Conservation (phyloP, 2,888 invertebrate genomes). For the Netelia fuscicornis region DNA sequence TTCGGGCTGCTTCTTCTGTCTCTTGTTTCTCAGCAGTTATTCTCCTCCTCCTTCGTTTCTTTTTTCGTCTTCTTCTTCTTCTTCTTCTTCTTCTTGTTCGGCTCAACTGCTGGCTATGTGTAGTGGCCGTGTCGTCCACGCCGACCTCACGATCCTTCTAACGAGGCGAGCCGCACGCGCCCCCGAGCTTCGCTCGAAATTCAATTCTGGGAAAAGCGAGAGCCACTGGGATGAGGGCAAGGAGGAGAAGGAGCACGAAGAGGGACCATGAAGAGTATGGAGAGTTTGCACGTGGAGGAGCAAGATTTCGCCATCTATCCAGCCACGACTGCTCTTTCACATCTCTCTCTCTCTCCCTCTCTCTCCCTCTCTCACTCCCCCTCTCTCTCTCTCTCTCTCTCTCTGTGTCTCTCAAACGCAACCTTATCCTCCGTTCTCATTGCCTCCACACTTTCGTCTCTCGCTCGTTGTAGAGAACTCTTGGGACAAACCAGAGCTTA, state of each 20-base stretch:
- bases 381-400: constrained; percentile 19
- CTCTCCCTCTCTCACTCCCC: constrained; percentile 9
- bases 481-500: neutral
- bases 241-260: constrained; percentile 7
- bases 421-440: neutral
- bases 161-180: constrained; percentile 71
- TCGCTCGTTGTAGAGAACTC: neutral
- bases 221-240: constrained; percentile 22
- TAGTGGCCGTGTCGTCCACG: constrained; percentile 45
- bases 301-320: constrained; percentile 36
- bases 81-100: constrained; percentile 37
- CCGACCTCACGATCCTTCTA: constrained; percentile 65
- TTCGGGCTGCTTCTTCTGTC: constrained; percentile 51
- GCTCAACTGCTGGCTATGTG: constrained; percentile 34
- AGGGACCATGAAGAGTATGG: constrained; percentile 30
- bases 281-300: constrained; percentile 31
- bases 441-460: neutral
- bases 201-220: constrained; percentile 68
- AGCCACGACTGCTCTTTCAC: constrained; percentile 34
- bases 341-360: constrained; percentile 28
- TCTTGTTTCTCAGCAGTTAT: constrained; percentile 48
- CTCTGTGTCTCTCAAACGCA: constrained; percentile 6
- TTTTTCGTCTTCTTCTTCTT: constrained; percentile 20
- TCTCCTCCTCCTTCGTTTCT: constrained; percentile 37
- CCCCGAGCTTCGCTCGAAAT: constrained; percentile 67